phyloP scores from a whole-genome alignment of 2,113 vertebrate genomes.

The Galbula dea region DNA sequence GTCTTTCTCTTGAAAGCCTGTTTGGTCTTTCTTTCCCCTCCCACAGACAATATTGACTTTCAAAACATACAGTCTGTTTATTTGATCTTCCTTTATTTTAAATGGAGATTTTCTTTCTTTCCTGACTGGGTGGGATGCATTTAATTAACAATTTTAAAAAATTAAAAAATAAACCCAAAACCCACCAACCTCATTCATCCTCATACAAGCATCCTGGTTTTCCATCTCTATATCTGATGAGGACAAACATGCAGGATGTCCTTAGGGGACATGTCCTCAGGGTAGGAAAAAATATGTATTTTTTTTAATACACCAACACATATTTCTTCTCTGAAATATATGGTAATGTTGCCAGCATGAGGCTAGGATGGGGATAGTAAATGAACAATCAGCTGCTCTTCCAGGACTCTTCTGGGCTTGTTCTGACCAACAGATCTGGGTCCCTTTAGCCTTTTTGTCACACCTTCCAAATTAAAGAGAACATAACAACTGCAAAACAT shows the following conservation, averaged over 20 bases:
- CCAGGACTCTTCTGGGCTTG: background rate
- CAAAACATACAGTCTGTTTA: background rate
- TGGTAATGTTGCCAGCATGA: background rate
- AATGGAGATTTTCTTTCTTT: background rate
- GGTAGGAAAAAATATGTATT: background rate
- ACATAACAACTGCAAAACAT: background rate
- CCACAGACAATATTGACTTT: background rate
- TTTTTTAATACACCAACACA: background rate
- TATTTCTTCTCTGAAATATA: constrained; percentile 21
- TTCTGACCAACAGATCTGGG: background rate
- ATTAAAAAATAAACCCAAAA: background rate
- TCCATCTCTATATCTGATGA: background rate
- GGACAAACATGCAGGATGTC: background rate
- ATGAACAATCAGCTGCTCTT: background rate
- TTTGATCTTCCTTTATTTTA: constrained; percentile 18
- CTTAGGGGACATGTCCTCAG: background rate
- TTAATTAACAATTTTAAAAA: constrained; percentile 12
- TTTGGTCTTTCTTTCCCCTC: background rate
- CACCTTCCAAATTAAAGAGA: background rate
- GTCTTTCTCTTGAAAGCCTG: background rate
- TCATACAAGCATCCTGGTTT: background rate
- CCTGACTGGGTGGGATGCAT: background rate
- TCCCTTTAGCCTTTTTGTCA: background rate
- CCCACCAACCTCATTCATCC: background rate
- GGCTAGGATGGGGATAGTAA: background rate